These are phyloP conservation scores for Pristis pectinata DNA, from an alignment of 2,797 vertebrate species.

Conservation along the genomic window DNA sequence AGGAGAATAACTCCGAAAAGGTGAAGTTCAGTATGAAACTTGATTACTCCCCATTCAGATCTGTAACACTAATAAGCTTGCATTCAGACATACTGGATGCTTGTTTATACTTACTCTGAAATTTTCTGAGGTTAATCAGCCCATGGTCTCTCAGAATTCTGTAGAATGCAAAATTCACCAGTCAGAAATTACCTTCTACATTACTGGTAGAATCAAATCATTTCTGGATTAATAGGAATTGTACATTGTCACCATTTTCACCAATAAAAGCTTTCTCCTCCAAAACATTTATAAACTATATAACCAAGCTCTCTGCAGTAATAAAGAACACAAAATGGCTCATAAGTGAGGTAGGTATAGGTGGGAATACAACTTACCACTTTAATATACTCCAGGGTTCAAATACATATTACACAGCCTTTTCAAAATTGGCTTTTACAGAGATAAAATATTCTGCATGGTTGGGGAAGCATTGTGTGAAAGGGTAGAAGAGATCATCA, in stretches of 20 bases:
- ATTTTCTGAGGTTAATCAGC: conserved; percentile 92
- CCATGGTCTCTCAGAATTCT: conserved; percentile 97
- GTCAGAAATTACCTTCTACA: not conserved
- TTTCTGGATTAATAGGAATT: not conserved
- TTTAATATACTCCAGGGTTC: not conserved
- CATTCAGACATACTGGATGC: not conserved
- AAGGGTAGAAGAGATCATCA: not conserved
- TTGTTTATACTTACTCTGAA: conserved; percentile 79
- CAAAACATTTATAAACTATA: not conserved
- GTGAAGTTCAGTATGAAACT: not conserved
- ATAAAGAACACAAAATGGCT: too few species aligned
- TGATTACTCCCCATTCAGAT: not conserved
- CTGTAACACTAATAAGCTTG: not conserved
- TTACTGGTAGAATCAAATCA: not conserved
- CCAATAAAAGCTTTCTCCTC: not conserved
- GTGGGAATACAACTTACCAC: not conserved
- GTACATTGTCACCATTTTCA: not conserved
- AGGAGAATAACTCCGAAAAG: not conserved
- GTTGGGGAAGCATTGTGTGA: not conserved
- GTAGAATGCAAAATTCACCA: conserved; percentile 37
- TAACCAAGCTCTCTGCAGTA: not conserved
- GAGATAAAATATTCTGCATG: not conserved
- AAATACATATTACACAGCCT: not conserved
- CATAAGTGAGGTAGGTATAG: not conserved
- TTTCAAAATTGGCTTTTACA: not conserved